Evolutionary conservation across 2,888 invertebrate species (phyloP), one percentile per base, ranked within the genome.

Genomic region (Tipula confusa): DNA sequence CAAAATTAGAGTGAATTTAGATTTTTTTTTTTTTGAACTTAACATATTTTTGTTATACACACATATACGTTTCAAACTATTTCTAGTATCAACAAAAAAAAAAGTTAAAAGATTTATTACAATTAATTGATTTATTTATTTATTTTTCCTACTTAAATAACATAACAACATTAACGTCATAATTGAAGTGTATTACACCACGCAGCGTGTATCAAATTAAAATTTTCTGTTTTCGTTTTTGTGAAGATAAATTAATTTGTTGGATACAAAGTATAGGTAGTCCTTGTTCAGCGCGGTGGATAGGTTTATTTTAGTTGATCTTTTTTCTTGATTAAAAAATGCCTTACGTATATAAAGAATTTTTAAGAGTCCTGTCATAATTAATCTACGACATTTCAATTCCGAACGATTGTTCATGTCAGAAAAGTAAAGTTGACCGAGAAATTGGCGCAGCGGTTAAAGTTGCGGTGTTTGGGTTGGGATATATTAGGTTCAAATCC

Each of bases 131-230:
- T 64, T 64, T 64, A 38, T 38, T 38, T 31, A 38, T 38, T 38
- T 38, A 64, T 64, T 64, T n/a, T 64, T 64, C 24, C 24, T 64
- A 48, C 48, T 48, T 48, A 64, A 64, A 43, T 43, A 43, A 43
- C 43, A 43, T 4, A 43, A 64, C 64, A 64, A 64, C 24, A 64
- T 64, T 64, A 64, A 64, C 64, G 11, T 64, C 64, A 64, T 64
- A 64, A 64, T 64, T 64, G 64, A 64, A 64, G 64, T 64, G 64
- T 64, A 64, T 64, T 64, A 64, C 64, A 64, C 64, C 64, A 64
- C 0, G 64, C 24, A 64, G 64, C 24, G 64, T 24, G 9, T 64
- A 64, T 64, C 64, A 64, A 64, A 64, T 64, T 64, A 64, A 24
- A 7, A 18, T 18, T 64, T 24, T 64, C 11, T 64, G 7, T 64